Percentiles rank a stretch among this genome's conserved stretches.
Evolutionary conservation across 2,113 vertebrate genomes (phyloP).

Genomic region (Paedocypris sp.): DNA sequence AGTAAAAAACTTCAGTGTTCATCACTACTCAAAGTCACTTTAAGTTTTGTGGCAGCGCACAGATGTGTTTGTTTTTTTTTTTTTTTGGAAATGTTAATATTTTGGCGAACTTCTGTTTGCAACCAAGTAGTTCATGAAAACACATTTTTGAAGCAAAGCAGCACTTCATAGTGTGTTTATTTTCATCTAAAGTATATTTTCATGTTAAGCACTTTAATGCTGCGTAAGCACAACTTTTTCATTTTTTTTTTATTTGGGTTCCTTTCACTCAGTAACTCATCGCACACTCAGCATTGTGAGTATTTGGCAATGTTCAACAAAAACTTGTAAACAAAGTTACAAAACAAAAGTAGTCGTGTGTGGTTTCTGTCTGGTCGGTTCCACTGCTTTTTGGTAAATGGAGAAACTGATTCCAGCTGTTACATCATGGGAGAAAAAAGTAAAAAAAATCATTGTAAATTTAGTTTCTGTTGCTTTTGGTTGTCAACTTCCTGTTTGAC

Average conservation of each 20-base stretch:
- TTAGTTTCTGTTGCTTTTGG: conserved; percentile 57
- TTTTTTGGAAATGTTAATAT: too few species aligned
- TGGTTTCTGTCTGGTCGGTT: not conserved
- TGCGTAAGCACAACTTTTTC: not conserved
- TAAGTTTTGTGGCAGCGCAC: too few species aligned
- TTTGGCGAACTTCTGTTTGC: too few species aligned
- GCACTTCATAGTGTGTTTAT: too few species aligned
- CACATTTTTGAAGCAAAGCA: too few species aligned
- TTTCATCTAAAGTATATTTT: too few species aligned
- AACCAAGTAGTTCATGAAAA: too few species aligned
- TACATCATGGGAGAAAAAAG: conserved; percentile 72
- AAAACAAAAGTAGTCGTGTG: not conserved
- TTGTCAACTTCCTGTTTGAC: conserved; percentile 62
- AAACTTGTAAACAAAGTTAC: not conserved
- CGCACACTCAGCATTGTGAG: not conserved
- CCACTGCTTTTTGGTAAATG: conserved; percentile 51
- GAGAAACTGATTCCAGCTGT: conserved; percentile 43
- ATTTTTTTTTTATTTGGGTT: not conserved
- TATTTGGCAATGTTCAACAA: not conserved
- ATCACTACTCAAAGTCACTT: too few species aligned
- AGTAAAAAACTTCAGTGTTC: too few species aligned
- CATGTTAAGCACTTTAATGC: not conserved
- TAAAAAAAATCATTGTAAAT: conserved; percentile 57
- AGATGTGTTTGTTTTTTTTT: too few species aligned
- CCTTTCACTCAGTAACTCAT: conserved; percentile 11